Conservation (phyloP, 2,113 vertebrate genomes). For the Ictidomys tridecemlineatus region DNA sequence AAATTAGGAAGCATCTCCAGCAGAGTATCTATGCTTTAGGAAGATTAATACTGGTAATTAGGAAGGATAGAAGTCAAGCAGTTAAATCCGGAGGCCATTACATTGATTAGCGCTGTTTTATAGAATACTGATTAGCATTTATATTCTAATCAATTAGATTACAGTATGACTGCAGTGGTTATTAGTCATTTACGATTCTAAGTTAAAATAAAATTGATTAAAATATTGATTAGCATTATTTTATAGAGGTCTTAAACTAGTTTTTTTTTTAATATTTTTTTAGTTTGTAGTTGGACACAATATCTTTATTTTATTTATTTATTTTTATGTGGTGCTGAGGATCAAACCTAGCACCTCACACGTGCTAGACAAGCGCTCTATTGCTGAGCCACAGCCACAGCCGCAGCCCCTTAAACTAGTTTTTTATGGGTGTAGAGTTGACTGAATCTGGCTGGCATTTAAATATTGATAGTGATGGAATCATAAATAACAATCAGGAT, state of each 20-base stretch:
- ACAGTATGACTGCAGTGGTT: too few relatives aligned
- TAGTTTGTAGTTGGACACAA: too few relatives aligned
- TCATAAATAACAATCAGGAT: slow-evolving; percentile 7
- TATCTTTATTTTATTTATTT: too few relatives aligned
- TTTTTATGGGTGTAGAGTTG: neutral
- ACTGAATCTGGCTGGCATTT: slow-evolving; percentile 1
- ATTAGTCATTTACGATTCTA: too few relatives aligned
- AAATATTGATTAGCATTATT: too few relatives aligned
- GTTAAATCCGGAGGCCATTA: neutral
- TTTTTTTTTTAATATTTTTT: neutral
- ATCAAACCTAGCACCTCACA: too few relatives aligned
- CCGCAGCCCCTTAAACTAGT: neutral
- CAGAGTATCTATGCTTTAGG: neutral
- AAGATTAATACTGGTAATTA: neutral
- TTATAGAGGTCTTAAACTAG: neutral
- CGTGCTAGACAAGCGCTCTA: too few relatives aligned
- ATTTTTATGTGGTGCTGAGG: too few relatives aligned
- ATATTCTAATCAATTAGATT: too few relatives aligned
- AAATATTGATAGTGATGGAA: neutral
- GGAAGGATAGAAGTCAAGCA: neutral
- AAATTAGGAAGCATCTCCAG: slow-evolving; percentile 29
- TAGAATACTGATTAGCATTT: too few relatives aligned
- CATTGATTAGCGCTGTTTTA: neutral
- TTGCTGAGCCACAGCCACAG: too few relatives aligned
- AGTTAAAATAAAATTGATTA: too few relatives aligned